Base-by-base conservation (phyloP, 2,888 invertebrate genomes). In the Hipparchia semele region DNA sequence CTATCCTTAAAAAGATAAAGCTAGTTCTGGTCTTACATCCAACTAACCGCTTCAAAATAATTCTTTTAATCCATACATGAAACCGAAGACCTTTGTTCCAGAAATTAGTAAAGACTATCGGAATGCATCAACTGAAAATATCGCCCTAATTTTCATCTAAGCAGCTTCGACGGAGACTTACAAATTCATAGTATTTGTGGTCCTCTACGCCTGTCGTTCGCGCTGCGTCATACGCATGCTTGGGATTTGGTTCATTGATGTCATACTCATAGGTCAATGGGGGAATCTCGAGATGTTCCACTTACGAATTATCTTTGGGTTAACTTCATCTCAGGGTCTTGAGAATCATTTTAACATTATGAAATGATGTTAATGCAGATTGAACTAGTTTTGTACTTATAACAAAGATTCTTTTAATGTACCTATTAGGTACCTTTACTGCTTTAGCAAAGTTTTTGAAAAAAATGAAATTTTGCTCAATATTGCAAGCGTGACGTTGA, bases 181-280 rank as follows among this genome's bases (percentile, higher is more conserved):
- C 73, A 71, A 69, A 65, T 68, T 70, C 70, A 74, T 76, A 76
- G 73, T 76, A 76, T 62, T 71, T 72, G 73, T 75, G 70, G 45
- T 61, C 58, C 68, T 69, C 72, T 77, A 81, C 78, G 79, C 80
- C 79, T 79, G 75, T 64, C 77, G 73, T 76, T 73, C 73, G 77
- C 77, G 78, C 87, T 82, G 83, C 85, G 84, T 83, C 84, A 82
- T 80, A 86, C 84, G 83, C 86, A 85, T 84, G 84, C 83, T 83
- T 84, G 79, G 78, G 77, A 78, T 79, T 78, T 78, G 61, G 68
- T 81, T 79, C 81, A 79, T 79, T 83, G 83, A 82, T 86, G 83
- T 80, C 75, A 75, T 78, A 72, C 74, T 71, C 78, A 74, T 74
- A 79, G 80, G 78, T 80, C 80, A 80, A 78, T 80, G 80, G 75